A percentile compares a stretch with the other conserved stretches of the same genome.
Evolutionary conservation across 2,888 invertebrate species (phyloP).

Genomic region (Clitarchus hookeri): DNA sequence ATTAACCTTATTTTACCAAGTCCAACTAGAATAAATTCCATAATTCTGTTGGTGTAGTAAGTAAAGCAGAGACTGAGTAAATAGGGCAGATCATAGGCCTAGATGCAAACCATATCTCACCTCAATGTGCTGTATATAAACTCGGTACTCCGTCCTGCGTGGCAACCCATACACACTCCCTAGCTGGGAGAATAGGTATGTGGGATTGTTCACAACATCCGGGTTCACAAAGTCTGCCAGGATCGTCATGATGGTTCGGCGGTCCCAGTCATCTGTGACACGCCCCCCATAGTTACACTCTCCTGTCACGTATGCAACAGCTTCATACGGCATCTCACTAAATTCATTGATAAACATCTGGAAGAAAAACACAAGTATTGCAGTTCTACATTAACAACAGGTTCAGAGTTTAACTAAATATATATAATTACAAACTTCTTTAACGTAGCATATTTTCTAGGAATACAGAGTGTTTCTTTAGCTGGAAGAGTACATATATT

Average conservation of each 20-base stretch:
- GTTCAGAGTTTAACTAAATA: neutral
- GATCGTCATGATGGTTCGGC: slow-evolving; percentile 75
- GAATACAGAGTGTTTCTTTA: too few species aligned
- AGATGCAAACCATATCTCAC: slow-evolving; percentile 51
- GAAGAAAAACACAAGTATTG: neutral
- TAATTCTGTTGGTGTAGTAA: too few species aligned
- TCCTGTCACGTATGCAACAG: slow-evolving; percentile 83
- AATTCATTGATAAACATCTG: slow-evolving; percentile 79
- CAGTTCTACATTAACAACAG: neutral
- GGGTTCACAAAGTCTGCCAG: slow-evolving; percentile 74
- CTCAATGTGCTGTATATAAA: slow-evolving; percentile 75
- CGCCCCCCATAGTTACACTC: slow-evolving; percentile 92
- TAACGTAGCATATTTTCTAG: neutral
- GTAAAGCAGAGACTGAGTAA: too few species aligned
- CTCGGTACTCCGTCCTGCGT: slow-evolving; percentile 67
- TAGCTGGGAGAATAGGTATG: slow-evolving; percentile 64
- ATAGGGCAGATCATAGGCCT: too few species aligned
- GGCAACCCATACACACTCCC: slow-evolving; percentile 71
- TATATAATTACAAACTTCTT: too few species aligned
- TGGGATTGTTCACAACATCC: slow-evolving; percentile 65
- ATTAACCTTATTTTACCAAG: too few species aligned
- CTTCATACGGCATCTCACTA: slow-evolving; percentile 78
- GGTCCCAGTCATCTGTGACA: slow-evolving; percentile 86
- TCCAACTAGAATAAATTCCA: too few species aligned
- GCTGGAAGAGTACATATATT: too few species aligned